Conservation (phyloP, 1,140 invertebrate species). For the Drosophila insularis region DNA sequence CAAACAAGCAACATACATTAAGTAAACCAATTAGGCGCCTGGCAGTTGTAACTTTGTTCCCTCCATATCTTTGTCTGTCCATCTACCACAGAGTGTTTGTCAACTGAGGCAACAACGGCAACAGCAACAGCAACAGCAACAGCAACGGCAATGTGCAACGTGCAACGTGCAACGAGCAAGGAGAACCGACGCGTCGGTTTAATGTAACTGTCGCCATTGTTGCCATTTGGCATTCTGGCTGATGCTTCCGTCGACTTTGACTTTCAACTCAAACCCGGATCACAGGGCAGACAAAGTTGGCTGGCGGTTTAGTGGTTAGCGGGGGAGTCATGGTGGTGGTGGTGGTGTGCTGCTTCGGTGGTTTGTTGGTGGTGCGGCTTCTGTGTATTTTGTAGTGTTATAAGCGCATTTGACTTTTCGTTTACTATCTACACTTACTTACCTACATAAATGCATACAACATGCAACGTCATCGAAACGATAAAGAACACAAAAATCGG, state of each 20-base stretch:
- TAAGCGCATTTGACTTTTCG: constrained; percentile 71
- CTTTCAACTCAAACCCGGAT: constrained; percentile 12
- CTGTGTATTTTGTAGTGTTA: constrained; percentile 56
- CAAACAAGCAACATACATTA: constrained; percentile 28
- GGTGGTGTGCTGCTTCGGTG: not conserved
- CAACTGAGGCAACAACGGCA: constrained; percentile 17
- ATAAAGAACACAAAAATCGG: not conserved
- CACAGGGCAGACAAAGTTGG: not conserved
- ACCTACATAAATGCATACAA: no score
- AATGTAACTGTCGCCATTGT: constrained; percentile 23
- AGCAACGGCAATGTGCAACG: no score
- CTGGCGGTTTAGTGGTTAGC: not conserved
- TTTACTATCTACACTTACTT: constrained; percentile 3
- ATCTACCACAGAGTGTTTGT: constrained; percentile 5
- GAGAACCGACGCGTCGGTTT: not conserved
- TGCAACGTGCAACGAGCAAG: no score
- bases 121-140: no score
- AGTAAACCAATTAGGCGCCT: constrained; percentile 66
- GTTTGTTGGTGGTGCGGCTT: constrained; percentile 2
- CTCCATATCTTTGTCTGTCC: constrained; percentile 17
- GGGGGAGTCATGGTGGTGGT: not conserved
- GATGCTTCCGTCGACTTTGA: not conserved
- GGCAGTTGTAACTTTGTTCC: constrained; percentile 26
- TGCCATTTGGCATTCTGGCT: constrained; percentile 22
- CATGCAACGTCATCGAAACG: not conserved